Base-by-base conservation (phyloP, 2,888 invertebrate genomes). In the Chalcis sispes region DNA sequence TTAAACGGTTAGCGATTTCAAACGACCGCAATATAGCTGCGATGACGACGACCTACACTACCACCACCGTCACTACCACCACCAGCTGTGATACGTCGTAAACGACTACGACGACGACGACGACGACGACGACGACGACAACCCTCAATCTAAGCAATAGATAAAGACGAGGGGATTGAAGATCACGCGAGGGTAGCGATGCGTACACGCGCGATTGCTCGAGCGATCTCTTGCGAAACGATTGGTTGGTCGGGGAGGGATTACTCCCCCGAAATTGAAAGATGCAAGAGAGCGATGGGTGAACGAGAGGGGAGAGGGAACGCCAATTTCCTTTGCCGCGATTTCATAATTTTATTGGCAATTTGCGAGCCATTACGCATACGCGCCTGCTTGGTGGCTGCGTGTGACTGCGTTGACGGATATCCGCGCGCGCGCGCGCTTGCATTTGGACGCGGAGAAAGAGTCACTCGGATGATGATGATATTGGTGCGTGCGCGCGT, bases 301-400 rank as follows among this genome's bases (percentile, higher is more conserved):
- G 32, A 50, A 50, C 32, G 20, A 20, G 8, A 82, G 81, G 79
- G 81, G 82, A 83, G 62, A 85, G 85, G 85, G 81, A 80, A 48
- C 83, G 85, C 79, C 88, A 88, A 88, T 87, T 88, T 88, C 88
- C 88, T 86, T 80, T 79, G 81, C 81, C 82, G 80, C 80, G 83
- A 85, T 83, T 82, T 82, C 82, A 85, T 86, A 87, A 87, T 87
- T 84, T 87, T 86, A 87, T 87, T 87, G 86, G 81, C 88, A 86
- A 85, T 87, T 86, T 85, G 81, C 82, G 82, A 84, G 78, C 83
- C 81, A 86, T 86, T 86, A 85, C 83, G 81, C 79, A 62, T 64
- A 10, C 52, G 73, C 65, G 69, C 42, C 27, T 66, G 73, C 18
- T 13, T 10, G 40, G n/a, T 3, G 18, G n/a, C 40, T 40, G 2